Evolutionary conservation across 2,888 invertebrate genomes (phyloP).

Genomic region (Sclerodermus sp.): DNA sequence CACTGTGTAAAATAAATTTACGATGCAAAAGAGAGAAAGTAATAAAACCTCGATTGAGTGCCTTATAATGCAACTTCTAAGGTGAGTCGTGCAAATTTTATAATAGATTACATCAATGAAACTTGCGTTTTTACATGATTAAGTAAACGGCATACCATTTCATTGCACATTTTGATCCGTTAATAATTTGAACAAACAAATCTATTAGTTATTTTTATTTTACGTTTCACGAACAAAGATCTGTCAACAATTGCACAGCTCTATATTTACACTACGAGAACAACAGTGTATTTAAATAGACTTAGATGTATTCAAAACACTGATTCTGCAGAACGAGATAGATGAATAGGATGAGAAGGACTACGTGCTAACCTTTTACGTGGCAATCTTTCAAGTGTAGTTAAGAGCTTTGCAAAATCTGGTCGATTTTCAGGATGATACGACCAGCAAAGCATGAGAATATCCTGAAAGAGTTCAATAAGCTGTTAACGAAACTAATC

Average conservation of each 20-base stretch:
- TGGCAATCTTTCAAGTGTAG: conserved; percentile 87
- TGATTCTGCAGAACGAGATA: conserved; percentile 94
- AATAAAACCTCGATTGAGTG: too few species aligned
- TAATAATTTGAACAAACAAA: conserved; percentile 19
- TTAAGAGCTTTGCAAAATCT: conserved; percentile 84
- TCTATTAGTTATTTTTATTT: conserved; percentile 41
- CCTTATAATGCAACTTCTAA: too few species aligned
- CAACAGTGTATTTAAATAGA: conserved; percentile 46
- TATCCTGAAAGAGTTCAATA: conserved; percentile 83
- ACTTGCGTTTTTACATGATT: too few species aligned
- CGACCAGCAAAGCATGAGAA: conserved; percentile 96
- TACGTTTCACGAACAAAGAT: conserved; percentile 45
- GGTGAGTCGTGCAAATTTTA: too few species aligned
- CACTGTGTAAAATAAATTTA: not conserved
- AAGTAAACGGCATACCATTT: not conserved
- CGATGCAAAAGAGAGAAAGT: too few species aligned
- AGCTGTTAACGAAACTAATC: too few species aligned
- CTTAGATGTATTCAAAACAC: conserved; percentile 70
- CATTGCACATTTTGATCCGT: not conserved
- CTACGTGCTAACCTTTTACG: conserved; percentile 94
- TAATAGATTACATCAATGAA: too few species aligned
- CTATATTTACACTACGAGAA: conserved; percentile 52
- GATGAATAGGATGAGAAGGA: conserved; percentile 96
- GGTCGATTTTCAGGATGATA: conserved; percentile 83
- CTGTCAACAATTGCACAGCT: conserved; percentile 40